phyloP scores from a whole-genome alignment of 2,797 vertebrate species.

The Gephyroberyx darwinii region DNA sequence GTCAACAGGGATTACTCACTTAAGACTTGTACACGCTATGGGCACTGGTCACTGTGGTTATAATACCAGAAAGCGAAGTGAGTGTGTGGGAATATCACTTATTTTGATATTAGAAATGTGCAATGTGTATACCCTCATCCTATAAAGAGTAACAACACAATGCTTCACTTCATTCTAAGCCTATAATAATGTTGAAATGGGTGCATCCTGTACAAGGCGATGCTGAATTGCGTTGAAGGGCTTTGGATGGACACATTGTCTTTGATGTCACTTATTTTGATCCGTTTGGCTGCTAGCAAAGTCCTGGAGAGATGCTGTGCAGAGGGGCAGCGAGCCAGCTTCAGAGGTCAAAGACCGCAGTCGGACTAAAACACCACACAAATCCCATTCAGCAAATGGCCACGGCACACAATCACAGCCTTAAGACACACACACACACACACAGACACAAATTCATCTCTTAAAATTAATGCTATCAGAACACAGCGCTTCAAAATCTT shows the following conservation, averaged over 20 bases:
- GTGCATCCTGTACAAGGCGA: background rate
- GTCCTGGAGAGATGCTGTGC: conserved; percentile 27
- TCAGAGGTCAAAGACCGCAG: conserved; percentile 44
- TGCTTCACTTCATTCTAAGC: background rate
- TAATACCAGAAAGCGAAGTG: background rate
- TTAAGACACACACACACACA: conserved; percentile 20
- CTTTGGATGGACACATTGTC: conserved; percentile 12
- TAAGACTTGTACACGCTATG: background rate
- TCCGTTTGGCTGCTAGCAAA: conserved; percentile 33
- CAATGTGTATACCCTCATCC: background rate
- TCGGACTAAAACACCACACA: conserved; percentile 26
- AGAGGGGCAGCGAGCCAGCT: conserved; percentile 26
- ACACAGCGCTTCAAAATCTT: conserved; percentile 4
- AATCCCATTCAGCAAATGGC: conserved; percentile 45
- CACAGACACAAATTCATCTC: conserved; percentile 27
- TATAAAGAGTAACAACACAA: background rate
- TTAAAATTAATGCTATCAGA: conserved; percentile 28
- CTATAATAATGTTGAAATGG: too few species aligned
- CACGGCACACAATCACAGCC: conserved; percentile 7
- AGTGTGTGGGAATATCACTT: too few species aligned
- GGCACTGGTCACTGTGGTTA: too few species aligned
- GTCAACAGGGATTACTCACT: conserved; percentile 5
- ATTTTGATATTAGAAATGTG: too few species aligned
- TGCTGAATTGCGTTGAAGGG: background rate
- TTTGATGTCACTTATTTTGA: conserved; percentile 51